phyloP scores from a whole-genome alignment of 2,888 invertebrate species.

The Cylloceria caligata region DNA sequence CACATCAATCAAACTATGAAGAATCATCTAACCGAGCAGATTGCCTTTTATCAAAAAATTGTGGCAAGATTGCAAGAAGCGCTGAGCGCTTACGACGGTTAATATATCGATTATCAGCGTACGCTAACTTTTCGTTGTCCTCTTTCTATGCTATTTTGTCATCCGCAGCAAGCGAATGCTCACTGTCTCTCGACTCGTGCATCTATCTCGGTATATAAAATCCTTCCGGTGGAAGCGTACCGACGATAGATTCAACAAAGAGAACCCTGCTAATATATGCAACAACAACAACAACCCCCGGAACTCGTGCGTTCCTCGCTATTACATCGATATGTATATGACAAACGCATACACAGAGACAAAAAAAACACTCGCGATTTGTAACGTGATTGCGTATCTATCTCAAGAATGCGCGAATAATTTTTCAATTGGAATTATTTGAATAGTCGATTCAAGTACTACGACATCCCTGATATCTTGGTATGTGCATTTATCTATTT shows the following conservation, averaged over 20 bases:
- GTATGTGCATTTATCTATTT: slow-evolving; percentile 36
- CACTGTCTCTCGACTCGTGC: slow-evolving; percentile 9
- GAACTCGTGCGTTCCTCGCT: slow-evolving; percentile 49
- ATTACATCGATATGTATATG: slow-evolving; percentile 45
- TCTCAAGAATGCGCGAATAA: slow-evolving; percentile 14
- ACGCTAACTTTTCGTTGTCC: not conserved
- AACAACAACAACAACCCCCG: not conserved
- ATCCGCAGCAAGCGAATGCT: slow-evolving; percentile 13
- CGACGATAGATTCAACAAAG: slow-evolving; percentile 34
- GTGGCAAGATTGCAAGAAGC: slow-evolving; percentile 90
- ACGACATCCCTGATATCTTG: not conserved
- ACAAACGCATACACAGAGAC: slow-evolving; percentile 25
- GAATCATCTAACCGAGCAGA: slow-evolving; percentile 94
- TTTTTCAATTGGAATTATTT: not conserved
- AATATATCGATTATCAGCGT: slow-evolving; percentile 60
- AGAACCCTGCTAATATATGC: not conserved
- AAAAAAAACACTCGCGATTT: slow-evolving; percentile 37
- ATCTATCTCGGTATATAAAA: not conserved
- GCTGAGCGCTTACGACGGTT: slow-evolving; percentile 84
- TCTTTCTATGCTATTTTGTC: slow-evolving; percentile 18
- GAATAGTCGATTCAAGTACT: not conserved
- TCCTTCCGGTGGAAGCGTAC: slow-evolving; percentile 8
- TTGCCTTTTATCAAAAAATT: slow-evolving; percentile 95
- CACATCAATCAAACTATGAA: slow-evolving; percentile 95
- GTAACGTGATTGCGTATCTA: slow-evolving; percentile 36